Percentiles rank a stretch among this genome's conserved stretches.
Conservation (phyloP, 2,113 vertebrate species). For the Dicerorhinus sumatrensis region DNA sequence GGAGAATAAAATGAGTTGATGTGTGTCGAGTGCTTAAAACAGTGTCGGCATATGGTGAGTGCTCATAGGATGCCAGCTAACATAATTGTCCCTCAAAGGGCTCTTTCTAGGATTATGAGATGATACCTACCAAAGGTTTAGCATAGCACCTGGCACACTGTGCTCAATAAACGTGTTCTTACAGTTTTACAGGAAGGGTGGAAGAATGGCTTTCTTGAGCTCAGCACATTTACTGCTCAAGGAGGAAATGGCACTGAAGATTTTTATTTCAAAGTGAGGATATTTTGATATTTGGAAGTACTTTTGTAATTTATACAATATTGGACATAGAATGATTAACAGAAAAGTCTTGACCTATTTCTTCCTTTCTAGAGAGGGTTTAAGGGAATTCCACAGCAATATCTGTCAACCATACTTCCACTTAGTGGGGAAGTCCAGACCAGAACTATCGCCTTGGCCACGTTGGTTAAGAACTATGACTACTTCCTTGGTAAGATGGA, state of each 20-base stretch:
- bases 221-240: neutral
- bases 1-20: neutral
- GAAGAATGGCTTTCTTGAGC: neutral
- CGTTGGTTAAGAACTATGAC: neutral
- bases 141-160: neutral
- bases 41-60: neutral
- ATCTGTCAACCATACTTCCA: neutral
- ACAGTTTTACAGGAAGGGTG: neutral
- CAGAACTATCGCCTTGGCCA: neutral
- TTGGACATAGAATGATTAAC: neutral
- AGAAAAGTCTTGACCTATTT: neutral
- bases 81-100: neutral
- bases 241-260: neutral
- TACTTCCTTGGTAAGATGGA: neutral
- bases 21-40: neutral
- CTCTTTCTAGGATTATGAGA: neutral
- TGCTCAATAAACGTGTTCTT: neutral
- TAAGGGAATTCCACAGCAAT: neutral
- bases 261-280: neutral
- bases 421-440: fast-evolving
- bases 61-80: neutral
- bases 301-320: neutral
- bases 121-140: neutral
- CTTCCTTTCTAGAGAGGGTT: neutral
- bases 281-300: neutral